A percentile compares a stretch with the other conserved stretches of the same genome.
These are phyloP conservation scores for Harpalus rubripes DNA, from an alignment of 2,888 invertebrate species.

Conservation along the genomic window DNA sequence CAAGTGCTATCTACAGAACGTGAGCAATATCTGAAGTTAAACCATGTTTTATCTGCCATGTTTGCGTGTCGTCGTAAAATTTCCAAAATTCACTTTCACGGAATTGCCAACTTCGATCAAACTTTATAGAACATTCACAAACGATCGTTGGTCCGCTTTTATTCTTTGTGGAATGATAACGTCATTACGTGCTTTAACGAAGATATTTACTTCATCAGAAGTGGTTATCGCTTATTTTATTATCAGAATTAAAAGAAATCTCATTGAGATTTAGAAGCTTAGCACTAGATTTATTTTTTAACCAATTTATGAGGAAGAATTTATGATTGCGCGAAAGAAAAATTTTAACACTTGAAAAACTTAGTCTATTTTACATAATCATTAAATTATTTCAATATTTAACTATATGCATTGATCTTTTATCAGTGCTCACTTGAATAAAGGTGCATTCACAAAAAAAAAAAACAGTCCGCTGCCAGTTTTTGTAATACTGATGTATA, in stretches of 20 bases:
- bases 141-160: neutral
- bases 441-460: no score
- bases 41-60: slow-evolving; percentile 1
- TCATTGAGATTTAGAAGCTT: neutral
- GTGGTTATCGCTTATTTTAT: slow-evolving; percentile 5
- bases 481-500: no score
- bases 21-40: slow-evolving; percentile 2
- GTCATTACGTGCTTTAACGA: slow-evolving; percentile 15
- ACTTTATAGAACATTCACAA: slow-evolving; percentile 3
- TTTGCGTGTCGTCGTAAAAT: slow-evolving; percentile 14
- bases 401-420: no score
- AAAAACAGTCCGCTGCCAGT: no score
- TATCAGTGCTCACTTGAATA: no score
- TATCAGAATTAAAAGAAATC: neutral
- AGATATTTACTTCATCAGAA: neutral
- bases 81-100: slow-evolving; percentile 27
- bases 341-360: no score
- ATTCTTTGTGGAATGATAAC: neutral
- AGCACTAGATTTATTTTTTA: neutral
- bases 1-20: neutral
- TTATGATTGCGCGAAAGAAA: no score
- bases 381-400: no score
- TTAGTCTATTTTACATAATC: no score
- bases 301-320: no score
- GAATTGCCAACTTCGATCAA: slow-evolving; percentile 24